These are phyloP conservation scores for Sinocyclocheilus anshuiensis DNA, from an alignment of 2,113 vertebrate species.

Conservation along the genomic window DNA sequence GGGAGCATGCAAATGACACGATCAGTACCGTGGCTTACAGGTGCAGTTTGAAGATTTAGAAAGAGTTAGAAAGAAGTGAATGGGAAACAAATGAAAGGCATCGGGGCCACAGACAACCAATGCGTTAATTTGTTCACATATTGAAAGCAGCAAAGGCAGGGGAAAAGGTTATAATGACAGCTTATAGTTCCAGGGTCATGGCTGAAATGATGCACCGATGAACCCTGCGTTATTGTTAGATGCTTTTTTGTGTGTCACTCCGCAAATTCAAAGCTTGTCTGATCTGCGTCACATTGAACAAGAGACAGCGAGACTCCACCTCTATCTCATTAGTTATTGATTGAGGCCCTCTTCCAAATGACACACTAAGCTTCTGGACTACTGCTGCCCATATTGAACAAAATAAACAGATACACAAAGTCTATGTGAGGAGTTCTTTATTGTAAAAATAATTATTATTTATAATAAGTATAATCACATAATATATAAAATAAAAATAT, in stretches of 20 bases:
- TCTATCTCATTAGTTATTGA: slow-evolving; percentile 55
- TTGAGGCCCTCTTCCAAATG: slow-evolving; percentile 32
- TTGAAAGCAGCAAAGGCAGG: not conserved
- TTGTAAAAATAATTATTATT: too few relatives aligned
- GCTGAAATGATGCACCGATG: slow-evolving; percentile 8
- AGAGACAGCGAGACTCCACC: slow-evolving; percentile 34
- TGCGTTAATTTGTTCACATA: not conserved
- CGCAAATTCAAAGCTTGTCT: slow-evolving; percentile 28
- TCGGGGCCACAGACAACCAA: not conserved
- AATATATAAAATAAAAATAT: too few relatives aligned
- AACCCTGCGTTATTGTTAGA: not conserved
- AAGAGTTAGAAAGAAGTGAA: slow-evolving; percentile 13
- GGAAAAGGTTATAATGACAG: not conserved
- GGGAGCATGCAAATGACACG: slow-evolving; percentile 33
- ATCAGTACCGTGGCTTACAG: not conserved
- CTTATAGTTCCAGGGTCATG: not conserved
- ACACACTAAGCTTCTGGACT: not conserved
- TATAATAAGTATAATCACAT: too few relatives aligned
- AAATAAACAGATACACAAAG: not conserved
- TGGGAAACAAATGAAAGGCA: slow-evolving; percentile 9
- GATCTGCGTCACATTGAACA: slow-evolving; percentile 45
- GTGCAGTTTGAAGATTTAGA: not conserved
- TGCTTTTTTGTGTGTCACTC: slow-evolving; percentile 40
- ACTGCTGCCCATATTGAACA: not conserved
- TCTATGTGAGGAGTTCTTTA: not conserved